Evolutionary conservation across 2,113 vertebrate species (phyloP).

Genomic region (Chaetorhynchus papuensis): DNA sequence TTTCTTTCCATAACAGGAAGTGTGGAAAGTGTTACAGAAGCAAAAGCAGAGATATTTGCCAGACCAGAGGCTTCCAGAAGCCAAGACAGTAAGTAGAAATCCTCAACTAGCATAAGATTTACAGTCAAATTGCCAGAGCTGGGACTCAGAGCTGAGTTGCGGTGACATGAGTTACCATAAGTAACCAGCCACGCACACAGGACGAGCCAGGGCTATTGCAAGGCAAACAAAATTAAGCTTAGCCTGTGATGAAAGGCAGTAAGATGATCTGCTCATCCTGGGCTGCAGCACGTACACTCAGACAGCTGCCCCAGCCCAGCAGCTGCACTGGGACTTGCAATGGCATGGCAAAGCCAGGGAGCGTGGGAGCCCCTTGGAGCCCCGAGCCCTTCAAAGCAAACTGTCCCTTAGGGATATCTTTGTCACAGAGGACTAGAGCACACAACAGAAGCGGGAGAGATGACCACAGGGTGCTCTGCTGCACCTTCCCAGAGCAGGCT

Average conservation of each 20-base stretch:
- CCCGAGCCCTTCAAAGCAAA: neutral
- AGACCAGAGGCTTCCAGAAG: neutral
- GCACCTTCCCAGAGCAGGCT: neutral
- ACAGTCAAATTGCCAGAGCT: neutral
- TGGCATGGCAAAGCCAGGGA: neutral
- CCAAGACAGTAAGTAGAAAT: neutral
- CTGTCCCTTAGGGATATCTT: neutral
- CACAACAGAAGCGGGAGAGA: neutral
- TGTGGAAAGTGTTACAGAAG: neutral
- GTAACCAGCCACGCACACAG: neutral
- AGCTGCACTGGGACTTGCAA: neutral
- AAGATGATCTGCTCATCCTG: neutral
- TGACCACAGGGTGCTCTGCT: neutral
- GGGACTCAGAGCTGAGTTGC: neutral
- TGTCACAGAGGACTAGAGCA: neutral
- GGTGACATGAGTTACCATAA: neutral
- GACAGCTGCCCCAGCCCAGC: neutral
- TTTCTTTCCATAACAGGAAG: neutral
- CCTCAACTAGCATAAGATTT: neutral
- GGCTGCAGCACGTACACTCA: neutral
- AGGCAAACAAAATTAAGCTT: neutral
- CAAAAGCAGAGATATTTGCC: neutral
- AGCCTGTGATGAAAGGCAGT: neutral
- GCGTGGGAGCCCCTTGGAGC: neutral
- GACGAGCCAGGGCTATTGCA: neutral